Evolutionary conservation across 2,797 vertebrate species (phyloP).

Genomic region (Numenius phaeopus): DNA sequence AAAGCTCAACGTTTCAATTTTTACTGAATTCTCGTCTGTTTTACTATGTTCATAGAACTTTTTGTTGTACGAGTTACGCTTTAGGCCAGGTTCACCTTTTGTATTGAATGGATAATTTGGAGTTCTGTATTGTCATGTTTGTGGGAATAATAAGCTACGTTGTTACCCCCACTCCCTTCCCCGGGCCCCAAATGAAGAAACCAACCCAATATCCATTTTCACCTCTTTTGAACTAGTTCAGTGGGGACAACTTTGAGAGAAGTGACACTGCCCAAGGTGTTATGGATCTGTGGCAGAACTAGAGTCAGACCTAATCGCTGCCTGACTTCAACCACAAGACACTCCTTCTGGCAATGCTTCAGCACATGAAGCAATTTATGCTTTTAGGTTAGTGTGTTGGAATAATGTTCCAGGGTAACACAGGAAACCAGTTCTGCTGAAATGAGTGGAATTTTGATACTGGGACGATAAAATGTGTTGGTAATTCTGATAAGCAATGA

Average conservation of each 20-base stretch:
- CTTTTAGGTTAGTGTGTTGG: background rate
- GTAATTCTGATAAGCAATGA: background rate
- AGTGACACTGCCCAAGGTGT: background rate
- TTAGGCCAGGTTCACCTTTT: background rate
- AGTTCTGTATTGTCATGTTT: rapidly evolving
- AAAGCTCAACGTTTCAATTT: background rate
- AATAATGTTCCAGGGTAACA: background rate
- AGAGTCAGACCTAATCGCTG: background rate
- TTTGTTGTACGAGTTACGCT: background rate
- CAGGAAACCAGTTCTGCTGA: background rate
- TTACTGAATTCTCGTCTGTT: background rate
- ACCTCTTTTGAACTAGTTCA: background rate
- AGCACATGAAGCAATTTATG: background rate
- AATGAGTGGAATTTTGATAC: background rate
- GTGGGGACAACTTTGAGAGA: background rate
- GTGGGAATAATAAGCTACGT: background rate
- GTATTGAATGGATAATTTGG: background rate
- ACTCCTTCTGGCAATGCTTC: background rate
- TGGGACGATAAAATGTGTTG: background rate
- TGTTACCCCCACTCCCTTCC: background rate
- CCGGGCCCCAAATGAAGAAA: background rate
- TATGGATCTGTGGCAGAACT: background rate
- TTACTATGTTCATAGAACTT: background rate
- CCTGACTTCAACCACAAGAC: background rate
- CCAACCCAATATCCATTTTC: background rate